phyloP scores from a whole-genome alignment of 92 coral and sea anemone genomes.

The Siderastrea radians region DNA sequence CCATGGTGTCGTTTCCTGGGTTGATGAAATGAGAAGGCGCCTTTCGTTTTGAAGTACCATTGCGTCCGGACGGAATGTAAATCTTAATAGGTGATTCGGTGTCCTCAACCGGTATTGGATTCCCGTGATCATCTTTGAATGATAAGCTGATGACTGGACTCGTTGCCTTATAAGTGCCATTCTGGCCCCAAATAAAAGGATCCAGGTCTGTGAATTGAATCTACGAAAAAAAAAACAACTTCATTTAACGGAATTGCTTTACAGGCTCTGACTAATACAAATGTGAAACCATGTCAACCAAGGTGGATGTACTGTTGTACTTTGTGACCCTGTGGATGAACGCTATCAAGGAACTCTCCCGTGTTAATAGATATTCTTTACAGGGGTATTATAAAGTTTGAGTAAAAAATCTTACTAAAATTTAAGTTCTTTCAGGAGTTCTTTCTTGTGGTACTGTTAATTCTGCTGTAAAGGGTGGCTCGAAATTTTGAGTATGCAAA shows the following conservation, averaged over 20 bases:
- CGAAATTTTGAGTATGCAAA: too few species aligned
- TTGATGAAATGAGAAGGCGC: constrained; percentile 22
- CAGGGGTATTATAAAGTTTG: too few species aligned
- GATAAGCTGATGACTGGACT: constrained; percentile 65
- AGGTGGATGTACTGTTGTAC: too few species aligned
- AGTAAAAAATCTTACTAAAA: too few species aligned
- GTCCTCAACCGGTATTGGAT: constrained; percentile 42
- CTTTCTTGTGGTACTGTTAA: too few species aligned
- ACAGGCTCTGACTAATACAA: neutral
- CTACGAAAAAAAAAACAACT: neutral
- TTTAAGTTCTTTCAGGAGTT: too few species aligned
- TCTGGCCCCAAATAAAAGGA: constrained; percentile 63
- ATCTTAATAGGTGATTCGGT: constrained; percentile 33
- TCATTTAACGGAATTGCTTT: neutral
- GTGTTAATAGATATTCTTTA: too few species aligned
- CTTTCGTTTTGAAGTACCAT: neutral
- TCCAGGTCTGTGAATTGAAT: constrained; percentile 35
- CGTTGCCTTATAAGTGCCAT: constrained; percentile 14
- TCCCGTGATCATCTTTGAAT: constrained; percentile 39
- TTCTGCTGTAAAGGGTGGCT: too few species aligned
- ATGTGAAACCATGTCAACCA: neutral
- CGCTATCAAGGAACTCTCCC: too few species aligned
- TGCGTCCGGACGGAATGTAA: constrained; percentile 39
- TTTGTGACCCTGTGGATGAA: too few species aligned
- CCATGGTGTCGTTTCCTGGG: constrained; percentile 51